Evolutionary conservation across 2,113 vertebrate species (phyloP), one percentile per base, ranked within the genome.

Genomic region (Laterallus jamaicensis): DNA sequence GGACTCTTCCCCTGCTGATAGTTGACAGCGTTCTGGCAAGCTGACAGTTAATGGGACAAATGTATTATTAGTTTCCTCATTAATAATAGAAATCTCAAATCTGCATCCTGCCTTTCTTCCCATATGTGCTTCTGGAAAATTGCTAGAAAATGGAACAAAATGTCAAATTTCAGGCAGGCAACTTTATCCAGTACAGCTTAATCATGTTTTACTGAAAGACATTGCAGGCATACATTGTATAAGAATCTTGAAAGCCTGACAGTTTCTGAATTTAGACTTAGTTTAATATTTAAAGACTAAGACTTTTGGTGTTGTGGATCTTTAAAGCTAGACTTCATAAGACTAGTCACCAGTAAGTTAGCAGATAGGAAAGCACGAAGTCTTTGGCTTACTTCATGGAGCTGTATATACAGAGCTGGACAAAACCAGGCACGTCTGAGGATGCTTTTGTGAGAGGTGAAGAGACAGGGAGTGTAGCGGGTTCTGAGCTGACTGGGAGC

Each of bases 1-100:
- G 54, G 47, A 40, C 86, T 90, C 44, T 90, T 90, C 58, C 60
- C 4, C 5, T 66, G 50, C 66, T 87, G 55, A 42, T 26, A 71
- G 26, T 39, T 92, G 70, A 73, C 56, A 83, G 37, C 1, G 0
- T 88, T 93, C 79, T 86, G 71, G 64, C 73, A 93, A 42, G 32
- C 50, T 91, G 86, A 52, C 58, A 91, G 71, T 82, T 90, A 91
- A 86, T 69, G 37, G 55, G 22, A 78, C 29, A 90, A 95, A 67
- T 77, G 21, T 74, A 56, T 87, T 94, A 86, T 81, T 86, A 55
- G 60, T 70, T 88, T 93, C 26, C 40, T 94, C 56, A 88, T 94
- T 90, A 96, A 88, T 86, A 92, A 80, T 77, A 93, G 63, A 92
- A 85, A 83, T 88, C 59, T 90, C 24, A 32, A 77, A n/a, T 94